Evolutionary conservation across 2,797 vertebrate genomes (phyloP).

Genomic region (Molothrus ater): DNA sequence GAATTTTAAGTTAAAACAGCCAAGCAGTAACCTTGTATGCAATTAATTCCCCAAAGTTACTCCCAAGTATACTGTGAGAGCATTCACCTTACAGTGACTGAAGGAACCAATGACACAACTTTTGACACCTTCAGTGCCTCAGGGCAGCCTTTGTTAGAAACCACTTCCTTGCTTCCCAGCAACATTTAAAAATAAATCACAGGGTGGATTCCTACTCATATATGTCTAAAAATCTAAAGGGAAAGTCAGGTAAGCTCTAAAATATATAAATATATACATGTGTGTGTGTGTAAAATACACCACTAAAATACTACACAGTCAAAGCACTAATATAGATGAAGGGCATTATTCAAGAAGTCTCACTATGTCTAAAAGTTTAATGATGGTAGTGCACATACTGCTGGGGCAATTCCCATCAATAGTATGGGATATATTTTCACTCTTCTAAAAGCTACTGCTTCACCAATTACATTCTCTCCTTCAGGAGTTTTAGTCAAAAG

Average conservation of each 20-base stretch:
- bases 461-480: neutral
- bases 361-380: neutral
- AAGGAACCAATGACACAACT: neutral
- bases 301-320: neutral
- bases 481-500: neutral
- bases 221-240: neutral
- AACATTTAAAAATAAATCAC: neutral
- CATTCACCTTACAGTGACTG: neutral
- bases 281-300: neutral
- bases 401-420: neutral
- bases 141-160: neutral
- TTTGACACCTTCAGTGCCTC: neutral
- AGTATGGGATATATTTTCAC: neutral
- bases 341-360: neutral
- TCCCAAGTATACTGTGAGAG: neutral
- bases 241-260: neutral
- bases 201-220: neutral
- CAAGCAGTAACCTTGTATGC: neutral
- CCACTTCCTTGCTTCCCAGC: neutral
- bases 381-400: too few relatives aligned
- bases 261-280: neutral
- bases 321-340: neutral
- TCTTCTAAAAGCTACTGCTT: neutral
- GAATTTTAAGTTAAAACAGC: neutral
- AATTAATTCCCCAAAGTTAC: neutral